Evolutionary conservation across 2,113 vertebrate species (phyloP).

Genomic region (Sula dactylatra): DNA sequence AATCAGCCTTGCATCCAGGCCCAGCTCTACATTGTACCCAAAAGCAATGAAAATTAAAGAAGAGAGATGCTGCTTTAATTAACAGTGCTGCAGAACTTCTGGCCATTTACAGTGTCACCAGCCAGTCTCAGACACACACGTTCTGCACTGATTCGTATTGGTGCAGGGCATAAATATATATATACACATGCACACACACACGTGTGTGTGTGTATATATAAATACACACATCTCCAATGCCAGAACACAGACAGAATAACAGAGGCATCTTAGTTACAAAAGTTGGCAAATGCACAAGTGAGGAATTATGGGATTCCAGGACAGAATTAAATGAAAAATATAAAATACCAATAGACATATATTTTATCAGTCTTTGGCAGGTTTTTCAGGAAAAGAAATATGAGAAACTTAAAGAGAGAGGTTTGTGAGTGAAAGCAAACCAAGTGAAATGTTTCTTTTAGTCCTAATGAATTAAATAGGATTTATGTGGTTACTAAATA

Average conservation of each 20-base stretch:
- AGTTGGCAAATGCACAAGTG: not conserved
- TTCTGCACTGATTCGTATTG: not conserved
- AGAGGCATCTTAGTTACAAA: not conserved
- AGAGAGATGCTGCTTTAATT: not conserved
- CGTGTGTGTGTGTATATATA: too few relatives aligned
- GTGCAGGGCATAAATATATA: not conserved
- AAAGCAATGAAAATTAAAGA: not conserved
- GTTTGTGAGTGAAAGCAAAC: not conserved
- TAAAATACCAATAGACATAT: not conserved
- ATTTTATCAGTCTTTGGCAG: not conserved
- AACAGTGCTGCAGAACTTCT: not conserved
- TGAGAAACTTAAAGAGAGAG: not conserved
- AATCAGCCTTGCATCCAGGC: not conserved
- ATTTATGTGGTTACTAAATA: not conserved
- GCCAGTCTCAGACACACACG: fast-evolving
- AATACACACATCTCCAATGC: not conserved
- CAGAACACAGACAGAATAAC: not conserved
- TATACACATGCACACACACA: too few relatives aligned
- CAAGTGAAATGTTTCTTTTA: not conserved
- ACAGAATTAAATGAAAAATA: not conserved
- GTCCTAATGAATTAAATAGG: not conserved
- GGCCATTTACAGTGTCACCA: not conserved
- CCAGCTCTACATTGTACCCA: not conserved
- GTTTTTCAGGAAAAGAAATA: not conserved
- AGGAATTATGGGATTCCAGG: not conserved